Evolutionary conservation across 2,888 invertebrate genomes (phyloP).

Genomic region (Lepidochrysops patricia): DNA sequence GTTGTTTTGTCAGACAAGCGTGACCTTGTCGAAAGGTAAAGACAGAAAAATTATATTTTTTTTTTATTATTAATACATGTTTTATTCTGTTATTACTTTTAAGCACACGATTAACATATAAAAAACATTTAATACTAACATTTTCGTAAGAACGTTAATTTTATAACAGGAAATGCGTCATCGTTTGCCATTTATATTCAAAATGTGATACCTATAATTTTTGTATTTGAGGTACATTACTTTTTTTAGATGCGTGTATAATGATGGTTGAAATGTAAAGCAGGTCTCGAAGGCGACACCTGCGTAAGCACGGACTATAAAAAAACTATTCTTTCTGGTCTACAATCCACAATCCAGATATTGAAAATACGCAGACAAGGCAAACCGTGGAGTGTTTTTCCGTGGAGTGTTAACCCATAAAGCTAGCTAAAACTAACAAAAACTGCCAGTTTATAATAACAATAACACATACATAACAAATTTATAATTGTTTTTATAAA

Average conservation of each 20-base stretch:
- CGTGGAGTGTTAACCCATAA: not conserved
- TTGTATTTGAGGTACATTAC: not conserved
- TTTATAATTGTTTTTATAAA: not conserved
- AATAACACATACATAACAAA: too few relatives aligned
- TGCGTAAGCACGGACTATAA: slow-evolving; percentile 62
- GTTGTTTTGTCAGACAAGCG: not conserved
- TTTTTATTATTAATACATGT: not conserved
- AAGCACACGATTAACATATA: slow-evolving; percentile 8
- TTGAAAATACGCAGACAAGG: not conserved
- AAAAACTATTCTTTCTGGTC: slow-evolving; percentile 29
- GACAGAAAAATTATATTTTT: slow-evolving; percentile 1
- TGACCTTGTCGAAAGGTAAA: slow-evolving; percentile 7
- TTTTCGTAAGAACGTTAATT: slow-evolving; percentile 6
- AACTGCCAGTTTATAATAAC: not conserved
- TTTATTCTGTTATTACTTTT: slow-evolving; percentile 8
- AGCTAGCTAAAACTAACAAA: not conserved
- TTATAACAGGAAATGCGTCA: slow-evolving; percentile 12
- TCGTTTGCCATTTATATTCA: slow-evolving; percentile 9
- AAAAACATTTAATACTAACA: slow-evolving; percentile 12
- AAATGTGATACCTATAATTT: not conserved
- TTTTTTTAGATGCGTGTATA: slow-evolving; percentile 16
- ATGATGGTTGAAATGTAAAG: slow-evolving; percentile 22
- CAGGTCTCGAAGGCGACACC: slow-evolving; percentile 42
- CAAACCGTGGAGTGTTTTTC: not conserved
- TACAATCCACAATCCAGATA: not conserved